Conservation (phyloP, 2,113 vertebrate species). For the Serinus canaria region DNA sequence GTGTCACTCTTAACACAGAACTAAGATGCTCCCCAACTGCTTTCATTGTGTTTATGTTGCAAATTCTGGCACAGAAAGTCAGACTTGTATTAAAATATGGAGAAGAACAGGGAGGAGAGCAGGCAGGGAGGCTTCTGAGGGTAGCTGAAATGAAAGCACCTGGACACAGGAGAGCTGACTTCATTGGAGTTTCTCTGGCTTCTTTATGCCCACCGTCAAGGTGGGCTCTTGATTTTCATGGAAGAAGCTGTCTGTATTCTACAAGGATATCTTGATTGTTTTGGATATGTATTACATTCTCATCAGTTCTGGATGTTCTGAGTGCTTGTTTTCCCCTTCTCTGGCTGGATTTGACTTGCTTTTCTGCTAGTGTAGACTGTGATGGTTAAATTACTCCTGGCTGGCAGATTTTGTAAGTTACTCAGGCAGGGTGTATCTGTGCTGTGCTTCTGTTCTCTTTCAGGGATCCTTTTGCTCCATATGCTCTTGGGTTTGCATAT, state of each 20-base stretch:
- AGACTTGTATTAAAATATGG: neutral
- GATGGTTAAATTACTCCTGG: neutral
- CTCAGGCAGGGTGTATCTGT: neutral
- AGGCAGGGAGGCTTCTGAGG: neutral
- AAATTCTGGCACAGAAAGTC: neutral
- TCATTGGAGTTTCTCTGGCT: neutral
- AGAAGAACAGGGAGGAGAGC: neutral
- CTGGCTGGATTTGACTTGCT: neutral
- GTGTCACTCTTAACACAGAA: neutral
- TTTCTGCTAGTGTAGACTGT: neutral
- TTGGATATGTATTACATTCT: neutral
- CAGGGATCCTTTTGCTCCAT: neutral
- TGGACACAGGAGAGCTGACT: neutral
- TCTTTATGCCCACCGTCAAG: neutral
- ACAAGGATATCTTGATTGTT: neutral
- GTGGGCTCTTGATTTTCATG: neutral
- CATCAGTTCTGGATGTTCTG: neutral
- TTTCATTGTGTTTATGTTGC: neutral
- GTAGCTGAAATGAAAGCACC: neutral
- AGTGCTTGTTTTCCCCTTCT: neutral
- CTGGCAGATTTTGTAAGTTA: neutral
- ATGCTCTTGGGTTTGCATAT: neutral
- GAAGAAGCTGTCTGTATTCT: neutral
- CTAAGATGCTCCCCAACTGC: neutral
- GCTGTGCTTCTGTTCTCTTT: neutral